Conservation (phyloP, 2,888 invertebrate genomes). For the Synanthedon andrenaeformis region DNA sequence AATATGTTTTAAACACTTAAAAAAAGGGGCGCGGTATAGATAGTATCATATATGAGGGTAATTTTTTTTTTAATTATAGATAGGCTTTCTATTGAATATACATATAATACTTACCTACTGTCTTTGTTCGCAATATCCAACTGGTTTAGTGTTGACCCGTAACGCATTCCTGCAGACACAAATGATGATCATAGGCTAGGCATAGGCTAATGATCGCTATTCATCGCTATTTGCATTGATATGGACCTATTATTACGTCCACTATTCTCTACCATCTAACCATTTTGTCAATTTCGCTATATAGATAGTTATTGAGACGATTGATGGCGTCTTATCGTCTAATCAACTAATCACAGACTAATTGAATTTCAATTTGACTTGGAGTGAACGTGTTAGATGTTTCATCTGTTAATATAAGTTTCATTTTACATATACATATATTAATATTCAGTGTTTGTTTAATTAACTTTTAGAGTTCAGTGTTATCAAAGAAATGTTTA, state of each 20-base stretch:
- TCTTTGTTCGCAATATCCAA: not conserved
- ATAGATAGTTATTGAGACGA: constrained; percentile 18
- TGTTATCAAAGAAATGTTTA: no score
- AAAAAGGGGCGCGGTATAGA: no score
- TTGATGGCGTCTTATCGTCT: constrained; percentile 8
- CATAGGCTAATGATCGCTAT: constrained; percentile 52
- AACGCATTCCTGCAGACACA: constrained; percentile 19
- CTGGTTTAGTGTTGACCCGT: not conserved
- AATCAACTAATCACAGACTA: constrained; percentile 20
- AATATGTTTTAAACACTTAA: no score
- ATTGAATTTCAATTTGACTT: not conserved
- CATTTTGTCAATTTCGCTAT: constrained; percentile 22
- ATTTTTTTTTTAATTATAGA: no score
- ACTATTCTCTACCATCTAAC: constrained; percentile 22
- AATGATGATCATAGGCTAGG: constrained; percentile 40
- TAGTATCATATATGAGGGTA: no score
- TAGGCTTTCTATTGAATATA: no score
- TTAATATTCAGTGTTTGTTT: no score
- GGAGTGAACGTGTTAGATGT: not conserved
- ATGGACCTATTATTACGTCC: constrained; percentile 38
- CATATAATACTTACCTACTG: not conserved
- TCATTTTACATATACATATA: no score
- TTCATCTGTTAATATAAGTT: no score
- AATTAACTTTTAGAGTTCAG: no score
- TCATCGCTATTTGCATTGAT: constrained; percentile 58